These are phyloP conservation scores for Scomber scombrus DNA, from an alignment of 2,113 vertebrate genomes.

Conservation along the genomic window DNA sequence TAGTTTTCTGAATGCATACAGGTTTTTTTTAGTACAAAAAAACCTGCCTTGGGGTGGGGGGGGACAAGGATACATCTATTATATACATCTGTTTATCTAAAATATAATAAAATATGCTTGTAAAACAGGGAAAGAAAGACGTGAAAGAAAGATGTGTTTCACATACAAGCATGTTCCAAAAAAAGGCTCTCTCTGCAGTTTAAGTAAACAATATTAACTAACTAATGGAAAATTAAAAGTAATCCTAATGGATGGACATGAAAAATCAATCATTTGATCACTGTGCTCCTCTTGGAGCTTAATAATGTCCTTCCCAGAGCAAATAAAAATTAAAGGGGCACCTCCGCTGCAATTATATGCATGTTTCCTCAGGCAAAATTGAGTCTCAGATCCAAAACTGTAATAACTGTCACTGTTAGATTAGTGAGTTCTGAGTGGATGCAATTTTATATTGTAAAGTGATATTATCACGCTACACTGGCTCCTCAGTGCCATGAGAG, in stretches of 20 bases:
- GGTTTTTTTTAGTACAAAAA: no score
- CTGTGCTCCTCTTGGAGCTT: neutral
- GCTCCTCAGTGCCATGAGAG: slow-evolving; percentile 5
- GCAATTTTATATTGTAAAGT: slow-evolving; percentile 25
- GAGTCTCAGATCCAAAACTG: slow-evolving; percentile 15
- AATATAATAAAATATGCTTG: no score
- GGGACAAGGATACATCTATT: no score
- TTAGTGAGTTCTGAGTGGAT: slow-evolving; percentile 17
- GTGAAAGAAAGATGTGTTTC: neutral
- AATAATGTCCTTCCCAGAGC: neutral
- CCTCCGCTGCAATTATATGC: neutral
- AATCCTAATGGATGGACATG: neutral
- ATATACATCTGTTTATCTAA: no score
- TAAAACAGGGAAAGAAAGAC: no score
- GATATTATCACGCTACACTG: slow-evolving; percentile 31
- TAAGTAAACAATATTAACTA: no score
- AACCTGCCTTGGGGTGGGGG: no score
- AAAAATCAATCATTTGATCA: neutral
- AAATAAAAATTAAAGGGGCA: slow-evolving; percentile 6
- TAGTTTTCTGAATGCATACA: no score
- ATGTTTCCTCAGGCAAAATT: neutral
- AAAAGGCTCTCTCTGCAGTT: neutral
- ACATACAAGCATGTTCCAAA: neutral
- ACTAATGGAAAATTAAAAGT: neutral
- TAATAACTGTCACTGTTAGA: slow-evolving; percentile 9